phyloP scores from a whole-genome alignment of 2,113 vertebrate species.

The Notechis scutatus region DNA sequence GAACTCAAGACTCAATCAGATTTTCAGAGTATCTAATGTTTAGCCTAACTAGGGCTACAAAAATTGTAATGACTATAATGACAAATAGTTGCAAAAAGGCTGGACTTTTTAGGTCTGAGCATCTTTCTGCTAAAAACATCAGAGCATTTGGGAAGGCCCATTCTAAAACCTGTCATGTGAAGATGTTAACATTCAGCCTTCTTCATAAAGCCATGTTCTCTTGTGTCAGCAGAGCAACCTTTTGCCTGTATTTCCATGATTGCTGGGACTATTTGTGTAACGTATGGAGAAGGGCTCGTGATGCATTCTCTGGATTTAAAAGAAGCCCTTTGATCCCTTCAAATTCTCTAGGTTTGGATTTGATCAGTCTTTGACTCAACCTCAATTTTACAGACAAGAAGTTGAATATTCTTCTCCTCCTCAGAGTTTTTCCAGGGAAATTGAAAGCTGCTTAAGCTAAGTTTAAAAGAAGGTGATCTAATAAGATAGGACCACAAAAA shows the following conservation, averaged over 20 bases:
- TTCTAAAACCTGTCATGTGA: background rate
- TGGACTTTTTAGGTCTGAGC: background rate
- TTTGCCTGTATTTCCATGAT: background rate
- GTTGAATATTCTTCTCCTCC: background rate
- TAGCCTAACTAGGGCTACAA: background rate
- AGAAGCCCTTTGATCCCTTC: background rate
- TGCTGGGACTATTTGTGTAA: background rate
- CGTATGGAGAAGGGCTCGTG: background rate
- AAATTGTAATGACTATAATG: background rate
- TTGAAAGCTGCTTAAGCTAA: background rate
- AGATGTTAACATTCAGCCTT: too few species aligned
- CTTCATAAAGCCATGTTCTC: background rate
- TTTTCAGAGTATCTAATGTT: background rate
- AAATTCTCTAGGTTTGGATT: background rate
- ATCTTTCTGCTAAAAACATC: background rate
- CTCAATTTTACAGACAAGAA: background rate
- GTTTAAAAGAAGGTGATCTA: slow-evolving; percentile 10
- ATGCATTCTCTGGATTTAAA: background rate
- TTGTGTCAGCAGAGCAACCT: background rate
- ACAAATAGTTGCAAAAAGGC: background rate
- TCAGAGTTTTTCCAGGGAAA: slow-evolving; percentile 1
- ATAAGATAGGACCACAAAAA: background rate
- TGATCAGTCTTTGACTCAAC: background rate
- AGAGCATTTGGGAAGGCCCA: background rate
- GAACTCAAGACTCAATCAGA: background rate